Evolutionary conservation across 1,140 invertebrate genomes (phyloP).

Genomic region (Melipona quadrifasciata): DNA sequence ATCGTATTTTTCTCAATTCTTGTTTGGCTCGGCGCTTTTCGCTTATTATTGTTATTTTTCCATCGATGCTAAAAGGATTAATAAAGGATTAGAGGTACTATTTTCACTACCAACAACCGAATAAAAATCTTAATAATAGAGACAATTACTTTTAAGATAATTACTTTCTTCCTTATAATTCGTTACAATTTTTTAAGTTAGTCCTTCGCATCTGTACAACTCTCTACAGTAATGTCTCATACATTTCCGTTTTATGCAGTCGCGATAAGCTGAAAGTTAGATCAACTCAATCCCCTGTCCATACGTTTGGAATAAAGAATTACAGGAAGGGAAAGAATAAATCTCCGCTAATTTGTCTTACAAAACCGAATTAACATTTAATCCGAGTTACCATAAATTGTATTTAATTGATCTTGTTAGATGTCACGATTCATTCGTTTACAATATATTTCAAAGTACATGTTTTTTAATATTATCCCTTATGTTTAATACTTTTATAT

Average conservation of each 20-base stretch:
- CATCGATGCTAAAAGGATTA: too few relatives aligned
- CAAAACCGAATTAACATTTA: neutral
- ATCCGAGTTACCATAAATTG: neutral
- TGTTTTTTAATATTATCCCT: neutral
- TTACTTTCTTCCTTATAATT: neutral
- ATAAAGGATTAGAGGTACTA: too few relatives aligned
- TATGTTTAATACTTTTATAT: neutral
- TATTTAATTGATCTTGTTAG: neutral
- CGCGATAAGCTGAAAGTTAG: neutral
- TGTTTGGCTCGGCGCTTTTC: too few relatives aligned
- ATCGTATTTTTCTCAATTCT: too few relatives aligned
- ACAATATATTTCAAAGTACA: neutral
- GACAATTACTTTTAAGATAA: too few relatives aligned
- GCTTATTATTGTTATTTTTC: too few relatives aligned
- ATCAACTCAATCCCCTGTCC: neutral
- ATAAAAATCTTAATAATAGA: too few relatives aligned
- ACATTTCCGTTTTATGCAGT: neutral
- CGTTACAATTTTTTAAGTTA: neutral
- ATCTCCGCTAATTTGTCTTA: neutral
- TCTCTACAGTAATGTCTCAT: neutral
- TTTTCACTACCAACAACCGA: too few relatives aligned
- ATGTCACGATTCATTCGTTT: neutral
- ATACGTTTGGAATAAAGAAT: neutral
- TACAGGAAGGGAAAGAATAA: neutral
- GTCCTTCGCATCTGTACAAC: neutral